Conservation (phyloP, 2,113 vertebrate genomes). For the Myxocyprinus asiaticus region DNA sequence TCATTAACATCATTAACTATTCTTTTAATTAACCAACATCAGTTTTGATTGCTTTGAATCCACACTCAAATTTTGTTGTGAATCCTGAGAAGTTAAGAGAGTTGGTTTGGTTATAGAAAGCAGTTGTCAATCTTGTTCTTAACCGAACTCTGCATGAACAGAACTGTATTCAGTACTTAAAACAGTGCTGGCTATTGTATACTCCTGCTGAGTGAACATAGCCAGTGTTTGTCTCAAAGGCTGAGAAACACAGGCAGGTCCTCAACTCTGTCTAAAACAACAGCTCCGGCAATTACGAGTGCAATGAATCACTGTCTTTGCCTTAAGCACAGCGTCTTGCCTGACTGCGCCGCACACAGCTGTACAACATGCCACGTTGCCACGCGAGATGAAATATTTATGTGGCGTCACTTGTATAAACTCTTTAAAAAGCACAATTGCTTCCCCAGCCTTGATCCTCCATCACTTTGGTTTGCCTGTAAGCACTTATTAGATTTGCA, state of each 20-base stretch:
- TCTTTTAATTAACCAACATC: no score
- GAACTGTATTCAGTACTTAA: no score
- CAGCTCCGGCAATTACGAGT: constrained; percentile 65
- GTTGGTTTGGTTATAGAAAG: no score
- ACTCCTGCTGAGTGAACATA: no score
- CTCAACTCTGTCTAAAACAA: constrained; percentile 30
- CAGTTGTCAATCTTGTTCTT: no score
- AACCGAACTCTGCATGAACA: no score
- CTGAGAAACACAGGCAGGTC: constrained; percentile 10
- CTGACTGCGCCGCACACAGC: constrained; percentile 50
- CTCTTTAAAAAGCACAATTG: constrained; percentile 44
- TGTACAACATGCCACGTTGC: constrained; percentile 57
- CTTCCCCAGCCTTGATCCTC: constrained; percentile 21
- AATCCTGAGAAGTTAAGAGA: no score
- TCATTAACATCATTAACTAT: no score
- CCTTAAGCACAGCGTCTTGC: constrained; percentile 54
- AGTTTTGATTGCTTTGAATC: no score
- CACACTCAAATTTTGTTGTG: no score
- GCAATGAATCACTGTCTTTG: constrained; percentile 62
- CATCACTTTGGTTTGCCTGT: constrained; percentile 28
- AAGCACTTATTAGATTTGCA: constrained; percentile 48
- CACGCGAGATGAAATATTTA: constrained; percentile 56
- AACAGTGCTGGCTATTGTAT: no score
- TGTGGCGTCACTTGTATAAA: constrained; percentile 43
- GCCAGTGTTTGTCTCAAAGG: neutral